Evolutionary conservation across 64 coral and sea anemone genomes (phyloP), one percentile per base, ranked within the genome.

Genomic region (Pocillopora verrucosa): DNA sequence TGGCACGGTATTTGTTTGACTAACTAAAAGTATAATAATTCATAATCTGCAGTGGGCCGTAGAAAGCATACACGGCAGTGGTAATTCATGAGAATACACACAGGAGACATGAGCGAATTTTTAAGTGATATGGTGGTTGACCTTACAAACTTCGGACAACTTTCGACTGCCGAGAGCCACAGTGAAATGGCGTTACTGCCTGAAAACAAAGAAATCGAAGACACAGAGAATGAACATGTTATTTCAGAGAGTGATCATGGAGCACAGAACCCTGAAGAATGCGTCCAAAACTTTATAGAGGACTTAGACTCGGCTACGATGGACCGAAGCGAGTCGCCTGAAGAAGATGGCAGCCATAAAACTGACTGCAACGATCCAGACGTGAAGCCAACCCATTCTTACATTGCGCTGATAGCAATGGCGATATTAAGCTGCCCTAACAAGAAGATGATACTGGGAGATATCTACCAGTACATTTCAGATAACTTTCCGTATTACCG

Each of bases 371-470:
- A 86, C 7, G 97, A 99, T 34, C 86, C 94, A 0, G 97, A 99
- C 65, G 88, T 95, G 16, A 99, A 99, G 13, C 97, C 97, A 10
- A 91, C 97, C 0, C 97, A 99, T 65, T 99, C 97, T 0, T 99
- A 99, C 65, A 99, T 99, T 2, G 97, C 97, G 11, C 84, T 99
- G 22, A 99, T 99, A 16, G 97, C 97, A 10, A 99, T 99, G 97
- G 97, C 97, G 22, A 99, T 99, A n/a, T 80, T 99, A 13, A 99
- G 97, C 35, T 86, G 69, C 34, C 73, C 88, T 6, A 93, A 88
- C 75, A 99, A 95, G 74, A 99, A 99, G 65, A 95, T 99, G 88
- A 92, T 99, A 10, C 70, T 99, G 13, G 97, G 97, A 10, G 97
- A 99, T 76, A 99, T 99, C 65, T 99, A 99, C 85, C 88, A 93